These are phyloP conservation scores for Sialis lutaria DNA, from an alignment of 2,888 invertebrate genomes.

Conservation along the genomic window DNA sequence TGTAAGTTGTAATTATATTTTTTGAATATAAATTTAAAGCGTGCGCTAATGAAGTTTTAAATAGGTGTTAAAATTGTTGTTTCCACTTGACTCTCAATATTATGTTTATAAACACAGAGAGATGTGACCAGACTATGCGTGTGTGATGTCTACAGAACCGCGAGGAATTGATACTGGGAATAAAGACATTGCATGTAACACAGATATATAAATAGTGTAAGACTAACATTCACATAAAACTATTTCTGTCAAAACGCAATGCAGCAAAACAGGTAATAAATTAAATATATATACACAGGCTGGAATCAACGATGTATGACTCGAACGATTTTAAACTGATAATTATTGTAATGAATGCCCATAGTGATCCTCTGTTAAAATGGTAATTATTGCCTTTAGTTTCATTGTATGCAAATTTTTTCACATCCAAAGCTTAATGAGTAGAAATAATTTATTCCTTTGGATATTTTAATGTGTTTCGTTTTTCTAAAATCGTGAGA, in stretches of 20 bases:
- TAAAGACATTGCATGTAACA: too few relatives aligned
- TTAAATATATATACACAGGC: background rate
- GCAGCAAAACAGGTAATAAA: background rate
- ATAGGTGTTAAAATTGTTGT: too few relatives aligned
- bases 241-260: background rate
- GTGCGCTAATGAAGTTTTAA: too few relatives aligned
- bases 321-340: constrained; percentile 2
- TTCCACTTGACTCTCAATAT: too few relatives aligned
- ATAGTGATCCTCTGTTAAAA: background rate
- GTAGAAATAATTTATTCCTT: background rate
- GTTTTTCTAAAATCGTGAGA: background rate
- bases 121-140: too few relatives aligned
- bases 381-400: constrained; percentile 1
- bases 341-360: constrained; percentile 2
- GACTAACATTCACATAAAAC: too few relatives aligned
- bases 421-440: constrained; percentile 2
- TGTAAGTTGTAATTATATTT: too few relatives aligned
- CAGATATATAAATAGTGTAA: too few relatives aligned
- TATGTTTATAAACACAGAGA: too few relatives aligned
- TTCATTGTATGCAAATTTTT: constrained; percentile 2
- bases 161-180: too few relatives aligned
- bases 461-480: background rate
- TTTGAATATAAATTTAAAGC: too few relatives aligned
- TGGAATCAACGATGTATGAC: constrained; percentile 1
- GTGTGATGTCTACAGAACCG: too few relatives aligned